Evolutionary conservation across 2,888 invertebrate species (phyloP), one percentile per base, ranked within the genome.

Genomic region (Orthosia incerta): DNA sequence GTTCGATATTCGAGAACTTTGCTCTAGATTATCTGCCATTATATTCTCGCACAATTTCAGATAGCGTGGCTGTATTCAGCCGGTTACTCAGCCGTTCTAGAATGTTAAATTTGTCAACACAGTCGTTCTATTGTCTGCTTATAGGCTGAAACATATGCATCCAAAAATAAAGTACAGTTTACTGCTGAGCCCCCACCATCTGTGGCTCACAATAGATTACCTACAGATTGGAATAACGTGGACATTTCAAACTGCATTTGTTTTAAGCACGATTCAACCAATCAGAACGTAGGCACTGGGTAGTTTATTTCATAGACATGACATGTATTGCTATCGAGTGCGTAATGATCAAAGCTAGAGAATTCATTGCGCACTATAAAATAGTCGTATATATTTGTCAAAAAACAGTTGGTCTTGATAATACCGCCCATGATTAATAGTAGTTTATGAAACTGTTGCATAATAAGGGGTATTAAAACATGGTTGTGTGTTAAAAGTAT

Each of bases 141-240:
- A 74, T 68, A 80, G 68, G 61, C 56, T 76, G 67, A 68, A 79
- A 69, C 66, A 74, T 26, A 59, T 62, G 65, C 51, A 55, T 68
- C 66, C 60, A 65, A 81, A 86, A 84, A 84, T 74, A 86, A 71
- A 77, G 13, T 71, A 20, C 63, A 71, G 61, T 75, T 79, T 60
- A 50, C 56, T 72, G 55, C 46, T 39, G 20, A 64, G 76, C 16
- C 50, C 16, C 50, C 55, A 45, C 69, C 76, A 65, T 71, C 50
- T 59, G 71, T 60, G 63, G 50, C 73, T 64, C n/a, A 68, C 31
- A 76, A 70, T 73, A 80, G 53, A 65, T 59, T 72, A n/a, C n/a
- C n/a, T n/a, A 56, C 51, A 63, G 48, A 55, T 68, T 65, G 31
- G 12, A 74, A 71, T 74, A 64, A 61, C 46, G 62, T 64, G 51